Percentiles rank a stretch among this genome's conserved stretches.
phyloP scores from a whole-genome alignment of 2,888 invertebrate species.

The Chrysolina haemoptera region DNA sequence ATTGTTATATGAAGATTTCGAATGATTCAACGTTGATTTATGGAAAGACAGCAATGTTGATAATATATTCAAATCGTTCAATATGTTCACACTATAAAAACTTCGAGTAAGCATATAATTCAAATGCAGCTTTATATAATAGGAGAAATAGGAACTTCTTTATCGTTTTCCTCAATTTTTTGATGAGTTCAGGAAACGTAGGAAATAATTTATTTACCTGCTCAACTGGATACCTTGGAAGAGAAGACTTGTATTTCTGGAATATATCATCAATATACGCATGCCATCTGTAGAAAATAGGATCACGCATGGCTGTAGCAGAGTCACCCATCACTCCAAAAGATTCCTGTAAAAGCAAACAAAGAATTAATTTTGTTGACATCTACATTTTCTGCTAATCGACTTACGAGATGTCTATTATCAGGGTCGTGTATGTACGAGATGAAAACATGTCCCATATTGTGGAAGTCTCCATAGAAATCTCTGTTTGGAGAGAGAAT shows the following conservation, averaged over 20 bases:
- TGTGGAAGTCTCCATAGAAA: slow-evolving; percentile 87
- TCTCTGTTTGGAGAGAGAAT: slow-evolving; percentile 78
- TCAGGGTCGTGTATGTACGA: slow-evolving; percentile 87
- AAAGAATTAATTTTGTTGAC: neutral
- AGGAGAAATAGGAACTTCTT: too few species aligned
- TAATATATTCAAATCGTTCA: too few species aligned
- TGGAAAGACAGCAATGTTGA: too few species aligned
- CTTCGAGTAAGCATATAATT: too few species aligned
- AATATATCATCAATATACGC: slow-evolving; percentile 85
- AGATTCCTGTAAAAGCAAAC: slow-evolving; percentile 74
- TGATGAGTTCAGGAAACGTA: neutral
- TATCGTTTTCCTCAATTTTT: too few species aligned
- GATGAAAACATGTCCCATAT: slow-evolving; percentile 85
- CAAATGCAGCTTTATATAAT: too few species aligned
- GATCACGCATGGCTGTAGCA: slow-evolving; percentile 89
- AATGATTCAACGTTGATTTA: too few species aligned
- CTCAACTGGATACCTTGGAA: slow-evolving; percentile 76
- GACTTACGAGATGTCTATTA: slow-evolving; percentile 78
- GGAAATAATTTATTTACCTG: slow-evolving; percentile 69
- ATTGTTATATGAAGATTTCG: too few species aligned
- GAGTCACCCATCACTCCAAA: slow-evolving; percentile 90
- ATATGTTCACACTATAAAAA: too few species aligned
- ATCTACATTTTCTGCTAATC: neutral
- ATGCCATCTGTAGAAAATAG: slow-evolving; percentile 90
- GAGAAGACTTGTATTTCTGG: slow-evolving; percentile 80